Conservation (phyloP, 1,140 invertebrate genomes). For the Trachymyrmex cornetzi region DNA sequence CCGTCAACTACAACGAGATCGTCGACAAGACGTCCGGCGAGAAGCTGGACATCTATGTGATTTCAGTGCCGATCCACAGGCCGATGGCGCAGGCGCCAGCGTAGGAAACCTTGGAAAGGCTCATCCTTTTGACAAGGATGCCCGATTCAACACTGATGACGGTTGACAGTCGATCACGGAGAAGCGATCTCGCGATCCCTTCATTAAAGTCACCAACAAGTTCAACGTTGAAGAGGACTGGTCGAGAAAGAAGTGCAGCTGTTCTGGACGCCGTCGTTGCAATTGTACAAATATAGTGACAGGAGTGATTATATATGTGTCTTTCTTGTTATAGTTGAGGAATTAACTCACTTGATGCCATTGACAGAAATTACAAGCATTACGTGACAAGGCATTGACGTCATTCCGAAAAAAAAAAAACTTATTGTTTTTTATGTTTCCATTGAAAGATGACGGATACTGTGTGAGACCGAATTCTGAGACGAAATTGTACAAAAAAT, state of each 20-base stretch:
- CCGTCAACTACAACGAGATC: constrained; percentile 84
- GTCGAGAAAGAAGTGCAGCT: not conserved
- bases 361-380: not conserved
- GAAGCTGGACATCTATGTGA: constrained; percentile 87
- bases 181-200: not conserved
- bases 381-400: not conserved
- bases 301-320: not conserved
- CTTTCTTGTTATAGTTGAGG: not conserved
- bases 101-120: constrained; percentile 64
- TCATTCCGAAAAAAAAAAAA: constrained; percentile 2
- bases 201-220: not conserved
- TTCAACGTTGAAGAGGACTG: not conserved
- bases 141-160: not conserved
- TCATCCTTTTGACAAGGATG: constrained; percentile 60
- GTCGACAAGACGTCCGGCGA: constrained; percentile 82
- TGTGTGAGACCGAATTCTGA: not conserved
- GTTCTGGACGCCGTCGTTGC: not conserved
- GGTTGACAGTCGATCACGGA: not conserved
- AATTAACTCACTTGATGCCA: not conserved
- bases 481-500: not conserved
- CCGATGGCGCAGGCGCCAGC: constrained; percentile 74
- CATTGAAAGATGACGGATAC: not conserved
- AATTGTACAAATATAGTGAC: constrained; percentile 6
- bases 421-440: not conserved
- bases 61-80: constrained; percentile 84